Conservation (phyloP, 2,888 invertebrate genomes). For the Unio pictorum region DNA sequence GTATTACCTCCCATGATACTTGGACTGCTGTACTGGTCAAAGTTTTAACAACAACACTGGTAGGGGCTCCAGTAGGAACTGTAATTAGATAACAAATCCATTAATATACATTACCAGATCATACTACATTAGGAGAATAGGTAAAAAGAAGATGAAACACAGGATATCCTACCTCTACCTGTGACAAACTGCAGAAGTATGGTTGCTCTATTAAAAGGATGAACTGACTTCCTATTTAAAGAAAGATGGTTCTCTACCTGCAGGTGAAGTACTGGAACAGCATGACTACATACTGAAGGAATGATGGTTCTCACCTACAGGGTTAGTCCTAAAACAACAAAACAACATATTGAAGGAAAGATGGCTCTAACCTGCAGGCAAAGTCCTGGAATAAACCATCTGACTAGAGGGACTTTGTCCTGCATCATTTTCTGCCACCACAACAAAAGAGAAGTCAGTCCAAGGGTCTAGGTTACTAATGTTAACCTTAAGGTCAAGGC, state of each 20-base stretch:
- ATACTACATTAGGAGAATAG: too few relatives aligned
- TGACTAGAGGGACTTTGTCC: constrained; percentile 45
- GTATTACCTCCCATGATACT: constrained; percentile 39
- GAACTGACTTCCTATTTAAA: not conserved
- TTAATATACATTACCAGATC: too few relatives aligned
- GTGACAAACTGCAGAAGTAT: too few relatives aligned
- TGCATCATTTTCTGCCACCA: constrained; percentile 52
- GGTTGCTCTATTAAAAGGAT: too few relatives aligned
- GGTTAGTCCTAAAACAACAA: too few relatives aligned
- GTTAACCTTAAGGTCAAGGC: constrained; percentile 27
- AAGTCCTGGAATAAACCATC: constrained; percentile 35
- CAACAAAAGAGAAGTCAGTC: constrained; percentile 47
- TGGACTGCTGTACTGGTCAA: constrained; percentile 21
- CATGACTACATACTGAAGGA: not conserved
- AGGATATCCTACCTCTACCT: too few relatives aligned
- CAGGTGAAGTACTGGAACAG: constrained; percentile 39
- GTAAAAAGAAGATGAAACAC: too few relatives aligned
- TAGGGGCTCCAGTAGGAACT: constrained; percentile 40
- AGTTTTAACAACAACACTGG: constrained; percentile 21
- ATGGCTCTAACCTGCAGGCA: constrained; percentile 40
- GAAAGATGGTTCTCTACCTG: constrained; percentile 29
- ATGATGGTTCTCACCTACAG: not conserved
- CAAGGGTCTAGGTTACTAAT: constrained; percentile 54
- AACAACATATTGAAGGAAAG: not conserved
- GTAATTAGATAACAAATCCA: constrained; percentile 10